Evolutionary conservation across 2,113 vertebrate genomes (phyloP).

Genomic region (Myotis lucifugus): DNA sequence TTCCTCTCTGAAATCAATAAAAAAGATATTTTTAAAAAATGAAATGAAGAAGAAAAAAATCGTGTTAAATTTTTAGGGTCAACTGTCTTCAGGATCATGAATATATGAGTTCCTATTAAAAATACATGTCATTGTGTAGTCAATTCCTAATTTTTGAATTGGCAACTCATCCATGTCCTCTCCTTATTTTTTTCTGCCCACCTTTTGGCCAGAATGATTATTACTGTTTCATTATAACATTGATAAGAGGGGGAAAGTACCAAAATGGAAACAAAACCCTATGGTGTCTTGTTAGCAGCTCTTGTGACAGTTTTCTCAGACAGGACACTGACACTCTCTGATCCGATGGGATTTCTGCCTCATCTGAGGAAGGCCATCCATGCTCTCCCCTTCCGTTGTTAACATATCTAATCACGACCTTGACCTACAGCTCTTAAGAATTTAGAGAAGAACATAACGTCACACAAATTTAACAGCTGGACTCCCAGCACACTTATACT

Average conservation of each 20-base stretch:
- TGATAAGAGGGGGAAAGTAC: neutral
- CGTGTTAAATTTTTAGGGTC: neutral
- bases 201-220: neutral
- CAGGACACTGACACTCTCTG: neutral
- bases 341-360: neutral
- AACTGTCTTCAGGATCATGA: neutral
- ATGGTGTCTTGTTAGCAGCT: neutral
- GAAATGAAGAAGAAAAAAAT: neutral
- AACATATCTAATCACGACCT: neutral
- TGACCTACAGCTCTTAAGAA: neutral
- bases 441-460: constrained; percentile 5
- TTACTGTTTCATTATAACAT: neutral
- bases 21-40: too few species aligned
- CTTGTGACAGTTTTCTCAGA: neutral
- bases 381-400: neutral
- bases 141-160: neutral
- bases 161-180: neutral
- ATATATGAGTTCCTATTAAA: neutral
- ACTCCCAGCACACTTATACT: neutral
- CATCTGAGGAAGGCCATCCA: neutral
- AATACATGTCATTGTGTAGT: neutral
- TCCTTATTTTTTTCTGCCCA: neutral
- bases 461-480: constrained; percentile 35
- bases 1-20: neutral
- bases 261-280: neutral